phyloP scores from a whole-genome alignment of 2,797 vertebrate genomes.

The Sebastiscus albofasciatus region DNA sequence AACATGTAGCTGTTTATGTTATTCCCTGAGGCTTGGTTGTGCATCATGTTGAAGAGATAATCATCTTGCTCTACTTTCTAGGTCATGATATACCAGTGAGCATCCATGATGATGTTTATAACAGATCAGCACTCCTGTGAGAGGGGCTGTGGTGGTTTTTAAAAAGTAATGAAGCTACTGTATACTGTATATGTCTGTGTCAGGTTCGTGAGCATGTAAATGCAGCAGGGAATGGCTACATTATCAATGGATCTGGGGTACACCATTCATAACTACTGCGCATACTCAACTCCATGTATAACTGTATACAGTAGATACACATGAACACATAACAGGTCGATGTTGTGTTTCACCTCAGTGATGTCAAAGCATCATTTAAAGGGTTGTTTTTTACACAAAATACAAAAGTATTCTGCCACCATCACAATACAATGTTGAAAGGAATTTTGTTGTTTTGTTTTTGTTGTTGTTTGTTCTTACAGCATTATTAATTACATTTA shows the following conservation, averaged over 20 bases:
- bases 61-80: slow-evolving; percentile 37
- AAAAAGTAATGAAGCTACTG: slow-evolving; percentile 14
- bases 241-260: slow-evolving; percentile 9
- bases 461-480: neutral
- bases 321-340: neutral
- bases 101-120: slow-evolving; percentile 4
- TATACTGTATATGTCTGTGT: neutral
- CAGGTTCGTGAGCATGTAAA: slow-evolving; percentile 5
- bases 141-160: neutral
- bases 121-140: neutral
- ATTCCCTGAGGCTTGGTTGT: neutral
- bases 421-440: neutral
- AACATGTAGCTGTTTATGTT: slow-evolving; percentile 3
- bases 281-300: neutral
- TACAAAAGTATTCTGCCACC: neutral
- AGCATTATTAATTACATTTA: neutral
- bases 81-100: slow-evolving; percentile 25
- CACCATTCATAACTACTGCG: neutral
- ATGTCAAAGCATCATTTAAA: neutral
- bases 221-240: neutral
- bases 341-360: neutral
- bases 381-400: neutral
- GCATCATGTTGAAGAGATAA: slow-evolving; percentile 11
- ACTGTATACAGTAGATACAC: neutral
- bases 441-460: neutral